phyloP scores from a whole-genome alignment of 2,888 invertebrate genomes.

The Acleris sparsana region DNA sequence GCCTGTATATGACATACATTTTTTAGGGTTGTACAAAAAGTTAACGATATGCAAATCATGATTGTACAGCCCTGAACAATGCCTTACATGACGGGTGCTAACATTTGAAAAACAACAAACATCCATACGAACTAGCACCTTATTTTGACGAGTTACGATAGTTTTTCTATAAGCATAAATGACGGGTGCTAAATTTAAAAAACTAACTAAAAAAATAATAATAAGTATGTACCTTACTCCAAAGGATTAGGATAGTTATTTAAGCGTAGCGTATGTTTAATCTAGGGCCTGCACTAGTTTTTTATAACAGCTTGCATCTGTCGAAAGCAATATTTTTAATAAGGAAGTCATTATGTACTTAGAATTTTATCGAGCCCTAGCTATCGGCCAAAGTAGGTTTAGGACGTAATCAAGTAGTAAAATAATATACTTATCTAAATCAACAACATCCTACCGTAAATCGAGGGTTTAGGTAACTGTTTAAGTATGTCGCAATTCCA shows the following conservation, averaged over 20 bases:
- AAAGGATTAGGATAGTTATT: no score
- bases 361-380: background rate
- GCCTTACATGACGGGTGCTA: constrained; percentile 38
- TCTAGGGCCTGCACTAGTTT: constrained; percentile 16
- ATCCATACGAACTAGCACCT: background rate
- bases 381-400: constrained; percentile 1
- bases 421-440: background rate
- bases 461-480: no score
- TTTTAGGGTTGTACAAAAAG: constrained; percentile 41
- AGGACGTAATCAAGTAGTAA: background rate
- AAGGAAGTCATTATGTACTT: constrained; percentile 6
- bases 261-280: background rate
- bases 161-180: background rate
- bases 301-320: constrained; percentile 19
- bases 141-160: background rate
- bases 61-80: constrained; percentile 39
- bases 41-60: constrained; percentile 45
- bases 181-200: background rate
- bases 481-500: no score
- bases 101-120: constrained; percentile 33
- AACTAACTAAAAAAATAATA: no score
- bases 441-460: no score
- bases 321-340: constrained; percentile 8
- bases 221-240: no score
- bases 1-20: constrained; percentile 17